Evolutionary conservation across 2,888 invertebrate genomes (phyloP).

Genomic region (Stenichneumon culpator): DNA sequence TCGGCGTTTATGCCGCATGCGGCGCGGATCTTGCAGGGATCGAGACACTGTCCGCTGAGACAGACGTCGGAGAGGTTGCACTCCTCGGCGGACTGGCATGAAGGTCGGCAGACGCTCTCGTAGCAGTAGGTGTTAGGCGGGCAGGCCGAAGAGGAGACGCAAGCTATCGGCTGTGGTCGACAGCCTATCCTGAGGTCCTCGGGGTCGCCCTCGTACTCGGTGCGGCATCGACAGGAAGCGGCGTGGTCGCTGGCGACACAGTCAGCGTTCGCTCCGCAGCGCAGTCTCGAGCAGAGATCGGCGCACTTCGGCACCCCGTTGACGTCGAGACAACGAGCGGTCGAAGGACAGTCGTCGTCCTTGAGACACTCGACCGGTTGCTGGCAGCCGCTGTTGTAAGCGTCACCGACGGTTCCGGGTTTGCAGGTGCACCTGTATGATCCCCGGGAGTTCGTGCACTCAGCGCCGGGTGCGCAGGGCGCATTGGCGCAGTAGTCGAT

Average conservation of each 20-base stretch:
- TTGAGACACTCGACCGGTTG: conserved; percentile 93
- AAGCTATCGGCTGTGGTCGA: conserved; percentile 90
- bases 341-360: conserved; percentile 92
- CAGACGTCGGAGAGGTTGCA: conserved; percentile 93
- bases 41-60: conserved; percentile 92
- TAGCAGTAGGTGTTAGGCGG: conserved; percentile 93
- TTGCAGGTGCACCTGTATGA: conserved; percentile 93
- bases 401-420: conserved; percentile 92
- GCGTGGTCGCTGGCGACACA: conserved; percentile 92
- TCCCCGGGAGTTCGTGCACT: conserved; percentile 93
- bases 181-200: conserved; percentile 90
- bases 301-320: conserved; percentile 93
- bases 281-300: conserved; percentile 88
- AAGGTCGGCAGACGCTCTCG: conserved; percentile 92
- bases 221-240: conserved; percentile 92
- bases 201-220: conserved; percentile 92
- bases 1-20: conserved; percentile 94
- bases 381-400: conserved; percentile 93
- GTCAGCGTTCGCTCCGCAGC: conserved; percentile 94
- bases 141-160: conserved; percentile 91
- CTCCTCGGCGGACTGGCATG: conserved; percentile 92
- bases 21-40: conserved; percentile 91
- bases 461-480: conserved; percentile 93
- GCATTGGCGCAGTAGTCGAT: conserved; percentile 92
- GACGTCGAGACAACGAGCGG: conserved; percentile 91